A percentile compares a stretch with the other conserved stretches of the same genome.
Conservation (phyloP, 2,113 vertebrate species). For the Alectura lathami region DNA sequence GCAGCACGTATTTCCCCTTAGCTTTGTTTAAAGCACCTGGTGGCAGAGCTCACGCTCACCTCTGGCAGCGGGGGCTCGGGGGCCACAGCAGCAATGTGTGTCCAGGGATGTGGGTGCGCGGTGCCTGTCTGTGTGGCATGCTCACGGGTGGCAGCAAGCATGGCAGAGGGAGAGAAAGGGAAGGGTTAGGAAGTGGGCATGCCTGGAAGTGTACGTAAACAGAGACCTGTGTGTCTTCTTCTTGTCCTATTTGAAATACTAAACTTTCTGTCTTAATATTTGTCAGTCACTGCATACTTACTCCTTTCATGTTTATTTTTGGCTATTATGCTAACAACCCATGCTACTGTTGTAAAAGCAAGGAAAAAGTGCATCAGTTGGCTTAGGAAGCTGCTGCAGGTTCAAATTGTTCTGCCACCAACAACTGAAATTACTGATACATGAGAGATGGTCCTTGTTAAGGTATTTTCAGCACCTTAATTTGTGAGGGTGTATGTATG, state of each 20-base stretch:
- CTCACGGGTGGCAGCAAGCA: background rate
- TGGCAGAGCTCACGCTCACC: slow-evolving; percentile 28
- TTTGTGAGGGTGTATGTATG: background rate
- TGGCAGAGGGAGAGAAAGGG: slow-evolving; percentile 11
- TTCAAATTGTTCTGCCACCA: background rate
- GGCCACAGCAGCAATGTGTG: slow-evolving; percentile 23
- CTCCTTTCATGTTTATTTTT: background rate
- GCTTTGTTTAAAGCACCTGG: slow-evolving; percentile 57
- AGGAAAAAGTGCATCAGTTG: background rate
- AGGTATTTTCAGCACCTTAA: background rate
- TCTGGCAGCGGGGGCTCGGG: background rate
- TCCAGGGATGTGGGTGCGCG: background rate
- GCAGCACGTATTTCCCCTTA: slow-evolving; percentile 12
- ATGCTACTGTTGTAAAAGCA: background rate
- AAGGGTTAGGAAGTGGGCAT: slow-evolving; percentile 3
- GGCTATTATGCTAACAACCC: background rate
- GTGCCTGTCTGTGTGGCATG: background rate
- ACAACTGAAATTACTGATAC: background rate
- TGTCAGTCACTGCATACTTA: background rate
- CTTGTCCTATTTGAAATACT: slow-evolving; percentile 26
- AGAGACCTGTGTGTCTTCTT: background rate
- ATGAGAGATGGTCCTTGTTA: background rate
- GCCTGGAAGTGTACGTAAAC: background rate
- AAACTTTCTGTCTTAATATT: background rate
- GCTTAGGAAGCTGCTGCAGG: background rate